Evolutionary conservation across 2,888 invertebrate genomes (phyloP).

Genomic region (Brenthis daphne): DNA sequence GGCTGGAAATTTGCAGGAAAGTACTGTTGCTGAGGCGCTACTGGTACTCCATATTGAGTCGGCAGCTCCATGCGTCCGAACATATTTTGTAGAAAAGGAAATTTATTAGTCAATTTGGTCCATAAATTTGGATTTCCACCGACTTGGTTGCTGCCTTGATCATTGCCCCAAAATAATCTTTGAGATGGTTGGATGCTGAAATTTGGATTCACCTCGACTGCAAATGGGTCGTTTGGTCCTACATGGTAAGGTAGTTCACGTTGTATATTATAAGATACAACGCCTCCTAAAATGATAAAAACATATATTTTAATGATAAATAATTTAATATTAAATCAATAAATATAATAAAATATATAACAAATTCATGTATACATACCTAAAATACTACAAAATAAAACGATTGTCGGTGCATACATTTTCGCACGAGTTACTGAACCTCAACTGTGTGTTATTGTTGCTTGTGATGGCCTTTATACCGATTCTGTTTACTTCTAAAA

Average conservation of each 20-base stretch:
- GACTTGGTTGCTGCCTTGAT: constrained; percentile 70
- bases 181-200: constrained; percentile 65
- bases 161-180: constrained; percentile 65
- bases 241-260: constrained; percentile 65
- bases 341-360: neutral
- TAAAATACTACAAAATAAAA: constrained; percentile 66
- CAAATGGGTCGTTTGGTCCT: constrained; percentile 64
- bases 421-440: constrained; percentile 65
- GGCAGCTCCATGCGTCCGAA: constrained; percentile 71
- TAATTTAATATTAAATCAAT: neutral
- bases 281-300: constrained; percentile 55
- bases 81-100: constrained; percentile 70
- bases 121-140: constrained; percentile 73
- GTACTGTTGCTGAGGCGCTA: constrained; percentile 38
- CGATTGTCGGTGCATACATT: constrained; percentile 68
- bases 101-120: constrained; percentile 72
- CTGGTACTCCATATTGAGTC: constrained; percentile 56
- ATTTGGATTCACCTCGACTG: constrained; percentile 55
- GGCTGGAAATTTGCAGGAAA: constrained; percentile 41
- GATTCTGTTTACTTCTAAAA: constrained; percentile 77
- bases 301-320: neutral
- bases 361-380: constrained; percentile 59
- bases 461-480: constrained; percentile 78
- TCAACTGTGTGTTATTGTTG: constrained; percentile 72
- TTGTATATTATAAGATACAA: constrained; percentile 64